Evolutionary conservation across 2,888 invertebrate genomes (phyloP).

Genomic region (Antheraea assamensis): DNA sequence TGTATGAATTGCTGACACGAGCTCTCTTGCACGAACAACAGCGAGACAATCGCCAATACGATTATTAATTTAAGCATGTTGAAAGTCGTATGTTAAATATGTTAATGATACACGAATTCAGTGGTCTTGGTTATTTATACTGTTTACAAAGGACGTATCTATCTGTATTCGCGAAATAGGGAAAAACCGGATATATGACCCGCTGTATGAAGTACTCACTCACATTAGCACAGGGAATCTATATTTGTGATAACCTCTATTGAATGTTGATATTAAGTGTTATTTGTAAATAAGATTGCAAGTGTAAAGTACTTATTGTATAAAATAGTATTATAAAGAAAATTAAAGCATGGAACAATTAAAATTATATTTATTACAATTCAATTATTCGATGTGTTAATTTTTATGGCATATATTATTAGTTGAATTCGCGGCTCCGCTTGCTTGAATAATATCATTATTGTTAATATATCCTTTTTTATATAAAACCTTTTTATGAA

Average conservation of each 20-base stretch:
- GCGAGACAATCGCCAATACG: not conserved
- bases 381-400: no score
- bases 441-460: no score
- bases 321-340: not conserved
- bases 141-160: not conserved
- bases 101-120: not conserved
- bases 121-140: not conserved
- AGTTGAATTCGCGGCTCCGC: no score
- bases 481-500: no score
- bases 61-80: slow-evolving; percentile 4
- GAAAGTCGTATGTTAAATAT: not conserved
- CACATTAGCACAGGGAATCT: not conserved
- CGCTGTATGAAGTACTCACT: not conserved
- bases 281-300: not conserved
- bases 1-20: slow-evolving; percentile 23
- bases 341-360: not conserved
- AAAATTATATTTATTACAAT: not conserved
- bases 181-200: slow-evolving; percentile 1
- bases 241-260: not conserved
- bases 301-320: not conserved
- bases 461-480: no score
- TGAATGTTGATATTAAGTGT: not conserved
- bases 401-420: no score
- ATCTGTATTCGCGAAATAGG: not conserved
- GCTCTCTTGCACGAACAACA: not conserved